Base-by-base conservation (phyloP, 92 coral and sea anemone genomes). In the Galaxea fascicularis region DNA sequence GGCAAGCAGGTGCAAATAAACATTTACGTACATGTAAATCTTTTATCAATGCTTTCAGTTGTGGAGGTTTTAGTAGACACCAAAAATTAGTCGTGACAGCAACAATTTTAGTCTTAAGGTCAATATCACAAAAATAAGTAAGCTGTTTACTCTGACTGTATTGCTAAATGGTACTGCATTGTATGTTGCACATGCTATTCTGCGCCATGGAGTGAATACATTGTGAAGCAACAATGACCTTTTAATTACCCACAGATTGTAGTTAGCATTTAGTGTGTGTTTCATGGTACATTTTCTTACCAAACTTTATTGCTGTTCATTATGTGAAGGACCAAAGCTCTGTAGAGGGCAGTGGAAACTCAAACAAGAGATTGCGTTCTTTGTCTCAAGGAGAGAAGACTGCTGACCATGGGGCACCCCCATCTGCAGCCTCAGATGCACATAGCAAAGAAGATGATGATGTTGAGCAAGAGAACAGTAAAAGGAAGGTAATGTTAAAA, bases 381-480 rank as follows among this genome's bases (percentile, higher is more conserved):
- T 77, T 79, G 60, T 44, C 86, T 12, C 59, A 79, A 31, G 86
- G 17, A 59, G 89, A 89, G 12, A 76, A 78, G 2, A 65, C 80
- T 39, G 63, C 79, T 9, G 74, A 89, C 15, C 29, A 53, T 49
- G 52, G 18, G 6, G 10, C 30, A 25, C 31, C 72, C 13, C 58
- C 87, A 52, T 87, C 41, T 5, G 69, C 70, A 4, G 26, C 26
- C 16, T 47, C 77, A 58, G 73, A 68, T 72, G 49, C 14, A 56
- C 80, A 71, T 11, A 83, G 73, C 25, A 86, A 41, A 18, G 89
- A 89, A 27, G 91, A 89, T 49, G 79, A 71, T 16, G 69, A 49
- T 46, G 75, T 65, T 5, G 71, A 49, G 11, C 15, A 49, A 15
- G 54, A 49, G 54, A 14, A 64, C 3, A 68, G 45, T 21, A 92